Evolutionary conservation across 2,888 invertebrate species (phyloP), one percentile per base, ranked within the genome.

Genomic region (Phalera bucephala): DNA sequence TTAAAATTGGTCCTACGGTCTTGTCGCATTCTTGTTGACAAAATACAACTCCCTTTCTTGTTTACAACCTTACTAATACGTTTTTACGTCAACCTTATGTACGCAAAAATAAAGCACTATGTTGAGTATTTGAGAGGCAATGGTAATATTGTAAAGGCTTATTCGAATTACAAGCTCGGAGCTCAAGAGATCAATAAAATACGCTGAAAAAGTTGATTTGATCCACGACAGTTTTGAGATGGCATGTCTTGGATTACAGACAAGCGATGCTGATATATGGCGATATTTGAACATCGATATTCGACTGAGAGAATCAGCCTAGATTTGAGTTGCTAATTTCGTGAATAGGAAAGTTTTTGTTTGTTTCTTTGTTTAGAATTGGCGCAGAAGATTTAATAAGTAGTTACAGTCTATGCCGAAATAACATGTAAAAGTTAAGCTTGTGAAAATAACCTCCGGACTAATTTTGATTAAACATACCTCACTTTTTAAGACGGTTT

Each of bases 151-250:
- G 62, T 38, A 29, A 32, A 44, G 44, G 63, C 53, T 71, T 77
- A 74, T 72, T 79, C 71, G 75, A 72, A 79, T 79, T 74, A 77
- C 73, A 73, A 61, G 56, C 65, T 58, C 54, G 51, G 52, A 57
- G 63, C 55, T 73, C 66, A 62, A 64, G 66, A 71, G 67, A 67
- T 73, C 78, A 77, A 80, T 79, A 78, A 67, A 77, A 67, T 73
- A 72, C 69, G 73, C 74, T 76, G 70, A 68, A 76, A 73, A 75
- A 76, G 71, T 72, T 67, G 72, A 73, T 77, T 75, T 75, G 71
- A 71, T 73, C 70, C 64, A 67, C 52, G 67, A 72, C 29, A 26
- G 67, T 61, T 58, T 42, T 45, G 41, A 45, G 56, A 54, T 43
- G 45, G 31, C 31, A 41, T 3, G 36, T 37, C 8, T 56, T 43